Percentiles rank a stretch among this genome's conserved stretches.
Evolutionary conservation across 2,113 vertebrate species (phyloP).

Genomic region (Baryphthengus martii): DNA sequence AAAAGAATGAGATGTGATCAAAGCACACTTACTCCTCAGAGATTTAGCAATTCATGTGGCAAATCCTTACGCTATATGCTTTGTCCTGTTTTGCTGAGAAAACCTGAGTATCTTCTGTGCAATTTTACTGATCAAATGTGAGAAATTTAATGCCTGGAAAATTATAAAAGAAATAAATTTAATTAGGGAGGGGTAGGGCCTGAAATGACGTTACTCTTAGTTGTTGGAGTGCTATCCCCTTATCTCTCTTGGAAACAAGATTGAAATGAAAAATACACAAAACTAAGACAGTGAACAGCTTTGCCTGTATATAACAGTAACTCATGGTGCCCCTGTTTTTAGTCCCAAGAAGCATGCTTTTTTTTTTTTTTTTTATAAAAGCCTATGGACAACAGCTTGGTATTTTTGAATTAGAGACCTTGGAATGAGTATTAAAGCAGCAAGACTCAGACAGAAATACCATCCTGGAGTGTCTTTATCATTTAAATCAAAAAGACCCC

Average conservation of each 20-base stretch:
- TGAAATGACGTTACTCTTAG: not conserved
- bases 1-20: slow-evolving; percentile 3
- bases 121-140: not conserved
- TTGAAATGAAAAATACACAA: not conserved
- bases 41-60: slow-evolving; percentile 7
- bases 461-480: not conserved
- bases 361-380: not conserved
- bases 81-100: not conserved
- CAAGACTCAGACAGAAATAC: not conserved
- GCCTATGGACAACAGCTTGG: not conserved
- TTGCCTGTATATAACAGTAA: not conserved
- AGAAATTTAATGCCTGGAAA: not conserved
- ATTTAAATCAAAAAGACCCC: not conserved
- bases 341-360: not conserved
- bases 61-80: not conserved
- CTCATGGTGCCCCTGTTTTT: not conserved
- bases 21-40: slow-evolving; percentile 1
- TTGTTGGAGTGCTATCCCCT: not conserved
- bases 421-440: not conserved
- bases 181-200: not conserved
- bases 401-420: not conserved
- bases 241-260: not conserved
- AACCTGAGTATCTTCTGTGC: not conserved
- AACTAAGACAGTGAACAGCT: not conserved
- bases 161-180: not conserved